Evolutionary conservation across 1,140 invertebrate species (phyloP), one percentile per base, ranked within the genome.

Genomic region (Caerostris extrusa): DNA sequence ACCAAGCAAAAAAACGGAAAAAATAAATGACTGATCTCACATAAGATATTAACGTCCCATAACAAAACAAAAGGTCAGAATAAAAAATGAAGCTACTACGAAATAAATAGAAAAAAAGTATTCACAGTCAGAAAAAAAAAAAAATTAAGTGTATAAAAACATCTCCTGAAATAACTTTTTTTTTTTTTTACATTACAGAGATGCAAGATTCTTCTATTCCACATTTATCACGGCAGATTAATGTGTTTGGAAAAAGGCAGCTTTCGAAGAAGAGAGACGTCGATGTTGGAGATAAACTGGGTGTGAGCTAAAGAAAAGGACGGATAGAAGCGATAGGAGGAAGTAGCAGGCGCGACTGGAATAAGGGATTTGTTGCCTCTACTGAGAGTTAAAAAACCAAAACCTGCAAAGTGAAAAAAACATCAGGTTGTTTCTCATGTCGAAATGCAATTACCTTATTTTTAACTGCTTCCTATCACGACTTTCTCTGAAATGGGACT

Each of bases 201-300:
- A 19, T n/a, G 55, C n/a, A 57, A 85, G 82, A 85, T 85, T 85
- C 82, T 58, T 58, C 55, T 17, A 85, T 56, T 85, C 14, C 55
- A 85, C 82, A 85, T 85, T 85, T 85, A 85, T 85, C 82, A 85
- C 82, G 19, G 19, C 82, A 85, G 82, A 85, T 85, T 85, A 85
- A 85, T 85, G 82, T 55, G 12, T 58, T 58, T n/a, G 55, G 82
- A 85, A 58, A 85, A 56, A 58, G 55, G 55, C 82, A 57, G 82
- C 57, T 17, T 58, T 57, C 17, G 55, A 85, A 19, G 17, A 57
- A 58, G 82, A 34, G 34, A 34, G 56, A 34, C 34, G 34, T 34
- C 34, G 34, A 14, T 6, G 14, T 57, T 8, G 34, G 34, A 85
- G 82, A 85, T 85, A 85, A 58, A 56, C 82, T 19, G 5, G 82